These are phyloP conservation scores for Notodonta dromedarius DNA, from an alignment of 2,888 invertebrate genomes.

Conservation along the genomic window DNA sequence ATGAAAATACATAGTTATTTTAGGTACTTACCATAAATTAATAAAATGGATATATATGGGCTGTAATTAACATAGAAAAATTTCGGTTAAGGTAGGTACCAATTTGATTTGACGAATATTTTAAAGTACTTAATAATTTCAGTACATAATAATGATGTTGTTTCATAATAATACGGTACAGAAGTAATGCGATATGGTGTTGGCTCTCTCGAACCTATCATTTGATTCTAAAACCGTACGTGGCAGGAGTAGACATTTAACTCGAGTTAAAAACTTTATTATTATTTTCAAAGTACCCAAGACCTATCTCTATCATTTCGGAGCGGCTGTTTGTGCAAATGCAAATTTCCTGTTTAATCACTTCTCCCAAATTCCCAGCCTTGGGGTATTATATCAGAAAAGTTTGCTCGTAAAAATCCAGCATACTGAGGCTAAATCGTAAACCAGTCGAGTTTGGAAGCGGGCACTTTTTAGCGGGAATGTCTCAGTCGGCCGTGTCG, in stretches of 20 bases:
- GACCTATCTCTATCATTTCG: slow-evolving; percentile 49
- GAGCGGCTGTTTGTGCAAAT: slow-evolving; percentile 58
- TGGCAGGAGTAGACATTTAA: slow-evolving; percentile 31
- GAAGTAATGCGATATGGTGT: no score
- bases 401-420: slow-evolving; percentile 73
- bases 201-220: slow-evolving; percentile 23
- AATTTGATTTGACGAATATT: no score
- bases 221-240: slow-evolving; percentile 26
- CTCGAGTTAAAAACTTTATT: slow-evolving; percentile 44
- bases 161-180: no score
- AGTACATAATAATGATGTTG: no score
- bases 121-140: no score
- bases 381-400: slow-evolving; percentile 61
- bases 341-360: slow-evolving; percentile 65
- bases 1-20: not conserved
- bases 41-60: no score
- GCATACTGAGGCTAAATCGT: slow-evolving; percentile 61
- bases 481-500: slow-evolving; percentile 54
- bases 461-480: slow-evolving; percentile 56
- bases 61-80: no score
- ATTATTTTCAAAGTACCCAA: slow-evolving; percentile 45
- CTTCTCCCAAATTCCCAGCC: slow-evolving; percentile 46
- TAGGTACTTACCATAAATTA: no score
- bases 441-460: slow-evolving; percentile 59
- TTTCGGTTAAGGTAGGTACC: no score